A percentile compares a stretch with the other conserved stretches of the same genome.
Evolutionary conservation across 2,113 vertebrate species (phyloP).

Genomic region (Trachemys scripta): DNA sequence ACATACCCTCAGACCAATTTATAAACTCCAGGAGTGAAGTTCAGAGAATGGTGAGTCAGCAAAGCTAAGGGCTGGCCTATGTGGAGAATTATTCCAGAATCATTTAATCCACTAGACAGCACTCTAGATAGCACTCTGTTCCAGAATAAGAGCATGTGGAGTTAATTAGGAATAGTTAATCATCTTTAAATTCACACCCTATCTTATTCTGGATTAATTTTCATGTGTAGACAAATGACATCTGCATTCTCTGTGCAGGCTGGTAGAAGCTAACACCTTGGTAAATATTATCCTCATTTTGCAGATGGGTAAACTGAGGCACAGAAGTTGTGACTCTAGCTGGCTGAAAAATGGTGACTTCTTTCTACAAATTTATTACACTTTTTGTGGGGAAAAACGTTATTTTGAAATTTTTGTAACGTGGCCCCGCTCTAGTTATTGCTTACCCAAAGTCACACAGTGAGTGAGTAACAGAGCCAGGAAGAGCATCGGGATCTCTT

Average conservation of each 20-base stretch:
- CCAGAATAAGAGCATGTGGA: background rate
- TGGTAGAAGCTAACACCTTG: background rate
- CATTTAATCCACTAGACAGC: background rate
- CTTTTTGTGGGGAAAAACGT: background rate
- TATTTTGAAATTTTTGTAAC: no score
- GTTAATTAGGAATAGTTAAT: background rate
- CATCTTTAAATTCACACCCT: background rate
- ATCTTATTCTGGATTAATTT: background rate
- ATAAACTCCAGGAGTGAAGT: background rate
- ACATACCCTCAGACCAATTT: fast-evolving
- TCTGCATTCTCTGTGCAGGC: background rate
- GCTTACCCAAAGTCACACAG: background rate
- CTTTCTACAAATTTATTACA: background rate
- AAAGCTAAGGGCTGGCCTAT: background rate
- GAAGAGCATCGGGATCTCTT: background rate
- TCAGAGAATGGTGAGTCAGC: background rate
- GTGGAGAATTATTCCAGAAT: background rate
- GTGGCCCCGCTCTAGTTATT: background rate
- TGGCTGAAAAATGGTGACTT: fast-evolving
- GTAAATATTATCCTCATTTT: background rate
- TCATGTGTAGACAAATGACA: background rate
- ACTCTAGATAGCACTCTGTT: background rate
- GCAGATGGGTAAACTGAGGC: background rate
- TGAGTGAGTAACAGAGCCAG: background rate
- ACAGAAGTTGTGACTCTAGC: fast-evolving